Conservation (phyloP, 2,113 vertebrate genomes). For the Vombatus ursinus region DNA sequence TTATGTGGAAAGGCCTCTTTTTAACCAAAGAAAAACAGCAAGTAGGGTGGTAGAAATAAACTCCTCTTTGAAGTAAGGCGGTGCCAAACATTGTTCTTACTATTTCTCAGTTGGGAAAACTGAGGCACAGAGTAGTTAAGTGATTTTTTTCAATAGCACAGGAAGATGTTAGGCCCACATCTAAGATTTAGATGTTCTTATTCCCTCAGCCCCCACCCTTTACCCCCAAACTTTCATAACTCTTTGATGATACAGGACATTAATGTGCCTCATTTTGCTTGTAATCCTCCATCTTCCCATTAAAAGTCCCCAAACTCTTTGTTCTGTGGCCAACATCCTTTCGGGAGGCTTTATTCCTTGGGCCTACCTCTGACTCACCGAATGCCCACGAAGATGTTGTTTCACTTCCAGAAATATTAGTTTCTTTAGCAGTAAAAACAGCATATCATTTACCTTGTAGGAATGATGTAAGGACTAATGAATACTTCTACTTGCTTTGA, state of each 20-base stretch:
- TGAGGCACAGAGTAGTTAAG: not conserved
- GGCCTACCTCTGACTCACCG: not conserved
- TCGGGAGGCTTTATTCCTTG: not conserved
- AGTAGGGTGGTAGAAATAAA: not conserved
- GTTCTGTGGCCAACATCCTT: not conserved
- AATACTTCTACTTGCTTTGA: conserved; percentile 8
- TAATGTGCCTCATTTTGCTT: not conserved
- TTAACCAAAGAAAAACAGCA: not conserved
- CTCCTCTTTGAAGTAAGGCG: not conserved
- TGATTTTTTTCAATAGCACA: not conserved
- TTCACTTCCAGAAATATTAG: not conserved
- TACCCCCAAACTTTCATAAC: not conserved
- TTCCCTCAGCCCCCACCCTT: not conserved
- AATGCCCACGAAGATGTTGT: not conserved
- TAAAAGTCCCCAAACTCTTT: not conserved
- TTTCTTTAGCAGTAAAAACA: not conserved
- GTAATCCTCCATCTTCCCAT: not conserved
- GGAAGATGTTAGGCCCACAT: not conserved
- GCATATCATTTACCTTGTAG: conserved; percentile 2
- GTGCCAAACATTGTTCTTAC: not conserved
- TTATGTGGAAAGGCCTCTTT: not conserved
- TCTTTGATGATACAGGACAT: not conserved
- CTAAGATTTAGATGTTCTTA: not conserved
- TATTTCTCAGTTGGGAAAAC: not conserved
- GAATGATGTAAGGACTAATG: conserved; percentile 17